Base-by-base conservation (phyloP, 30 jellyfish, hydroid and myxozoan genomes). In the Aurelia coerulea region DNA sequence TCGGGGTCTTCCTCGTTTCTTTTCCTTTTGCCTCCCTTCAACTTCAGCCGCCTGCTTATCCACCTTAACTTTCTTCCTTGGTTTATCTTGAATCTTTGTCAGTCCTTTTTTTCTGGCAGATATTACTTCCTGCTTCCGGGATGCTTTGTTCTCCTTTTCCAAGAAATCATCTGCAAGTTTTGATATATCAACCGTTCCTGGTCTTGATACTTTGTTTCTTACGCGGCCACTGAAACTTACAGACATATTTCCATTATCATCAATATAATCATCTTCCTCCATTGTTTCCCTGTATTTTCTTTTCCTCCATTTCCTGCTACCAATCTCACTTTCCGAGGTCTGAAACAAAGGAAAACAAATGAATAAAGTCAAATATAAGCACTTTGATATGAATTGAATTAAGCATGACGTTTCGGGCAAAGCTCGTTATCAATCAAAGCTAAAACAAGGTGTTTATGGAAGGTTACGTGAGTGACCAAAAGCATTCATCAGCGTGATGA, bases 131-230 rank as follows among this genome's bases (percentile, higher is more conserved):
- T 46, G 56, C 56, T 46, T 46, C 56, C 56, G 56, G 56, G 56
- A 46, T 4, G 56, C 56, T 50, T 42, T 41, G 35, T 41, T 46
- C 51, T 52, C 73, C 52, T 33, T 65, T 9, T 53, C 86, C 7
- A 72, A 58, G 73, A 83, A 70, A 46, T 70, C 92, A 11, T 83
- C 92, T 2, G 79, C 72, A 10, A 83, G 65, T 32, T 83, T 59
- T 35, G 92, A 83, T 35, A 83, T 83, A 54, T 83, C 92, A 12
- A 83, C 92, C 10, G 92, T 83, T 13, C 92, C 92, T 56, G 92
- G 92, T 42, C 92, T 70, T 41, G 73, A 59, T 16, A 83, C 92
- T 64, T 69, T 83, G 82, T 68, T 83, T 71, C 92, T 37, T 16
- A 83, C 62, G 51, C 92, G 79, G 13, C 92, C 92, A 64, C 73